Evolutionary conservation across 2,888 invertebrate species (phyloP), one percentile per base, ranked within the genome.

Genomic region (Lycaena phlaeas): DNA sequence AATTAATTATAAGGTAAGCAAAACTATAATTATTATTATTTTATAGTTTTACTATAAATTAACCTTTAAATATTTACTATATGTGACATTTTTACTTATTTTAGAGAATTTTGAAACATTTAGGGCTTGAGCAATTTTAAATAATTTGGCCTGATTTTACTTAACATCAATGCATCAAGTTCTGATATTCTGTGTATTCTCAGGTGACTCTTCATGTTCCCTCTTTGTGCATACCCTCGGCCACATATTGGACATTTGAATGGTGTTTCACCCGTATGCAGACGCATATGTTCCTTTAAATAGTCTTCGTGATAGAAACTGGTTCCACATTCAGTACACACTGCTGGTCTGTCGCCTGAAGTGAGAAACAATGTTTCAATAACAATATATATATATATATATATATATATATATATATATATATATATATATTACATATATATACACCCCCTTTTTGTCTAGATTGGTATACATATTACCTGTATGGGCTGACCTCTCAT

Each of bases 141-240:
- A 57, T 75, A 77, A 52, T 66, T 77, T 2, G 84, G 85, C 50
- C 54, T 75, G n/a, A 85, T 52, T 51, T 68, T 75, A 39, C 69
- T 76, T 15, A 75, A 51, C 0, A 61, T 65, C n/a, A 46, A 51
- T 2, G 69, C 57, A 46, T 74, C 72, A 15, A 84, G 52, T 46
- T 85, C 81, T 1, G 78, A 74, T 49, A 72, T 53, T 48, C 64
- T 67, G 44, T 85, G 85, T 46, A 68, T 75, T 26, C 75, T 62
- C 17, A 81, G 57, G 38, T 85, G 85, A 40, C 85, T 85, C 48
- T 76, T 82, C 84, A 85, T 84, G 45, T 85, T 85, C 27, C 82
- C 65, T 4, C 73, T 56, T 45, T 85, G 85, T 0, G 85, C 81
- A 27, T 82, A 85, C 0, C 85, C 85, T 31, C 77, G 53, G 0